These are phyloP conservation scores for Liasis olivaceus DNA, from an alignment of 2,797 vertebrate genomes.

Conservation along the genomic window DNA sequence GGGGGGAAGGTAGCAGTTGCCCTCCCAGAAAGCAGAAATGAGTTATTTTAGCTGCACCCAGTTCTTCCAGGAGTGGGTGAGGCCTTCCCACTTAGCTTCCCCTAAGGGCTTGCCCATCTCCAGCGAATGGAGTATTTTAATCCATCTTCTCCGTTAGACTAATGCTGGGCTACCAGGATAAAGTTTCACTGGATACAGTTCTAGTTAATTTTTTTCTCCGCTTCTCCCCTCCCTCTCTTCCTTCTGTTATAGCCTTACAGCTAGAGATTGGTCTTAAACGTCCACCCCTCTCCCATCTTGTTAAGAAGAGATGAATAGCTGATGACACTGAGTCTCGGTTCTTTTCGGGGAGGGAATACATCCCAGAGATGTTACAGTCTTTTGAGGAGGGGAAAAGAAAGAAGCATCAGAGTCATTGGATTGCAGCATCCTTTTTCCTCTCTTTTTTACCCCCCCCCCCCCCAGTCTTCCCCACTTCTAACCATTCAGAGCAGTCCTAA, in stretches of 20 bases:
- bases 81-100: not conserved
- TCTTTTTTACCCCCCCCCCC: not conserved
- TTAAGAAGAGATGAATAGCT: not conserved
- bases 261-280: too few species aligned
- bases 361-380: too few species aligned
- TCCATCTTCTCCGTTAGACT: not conserved
- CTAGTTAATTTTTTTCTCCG: not conserved
- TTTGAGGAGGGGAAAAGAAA: accelerated
- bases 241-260: not conserved
- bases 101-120: not conserved
- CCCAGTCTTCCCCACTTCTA: not conserved
- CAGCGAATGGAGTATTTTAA: not conserved
- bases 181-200: not conserved
- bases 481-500: not conserved
- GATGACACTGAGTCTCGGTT: not conserved
- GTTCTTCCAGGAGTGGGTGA: not conserved
- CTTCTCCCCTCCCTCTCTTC: not conserved
- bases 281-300: not conserved
- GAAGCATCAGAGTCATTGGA: not conserved
- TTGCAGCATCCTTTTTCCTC: not conserved
- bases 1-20: constrained; percentile 50
- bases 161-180: not conserved
- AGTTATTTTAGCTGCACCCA: not conserved
- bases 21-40: constrained; percentile 26
- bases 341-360: not conserved